These are phyloP conservation scores for Rhopalosiphum nymphaeae DNA, from an alignment of 2,888 invertebrate genomes.

Conservation along the genomic window DNA sequence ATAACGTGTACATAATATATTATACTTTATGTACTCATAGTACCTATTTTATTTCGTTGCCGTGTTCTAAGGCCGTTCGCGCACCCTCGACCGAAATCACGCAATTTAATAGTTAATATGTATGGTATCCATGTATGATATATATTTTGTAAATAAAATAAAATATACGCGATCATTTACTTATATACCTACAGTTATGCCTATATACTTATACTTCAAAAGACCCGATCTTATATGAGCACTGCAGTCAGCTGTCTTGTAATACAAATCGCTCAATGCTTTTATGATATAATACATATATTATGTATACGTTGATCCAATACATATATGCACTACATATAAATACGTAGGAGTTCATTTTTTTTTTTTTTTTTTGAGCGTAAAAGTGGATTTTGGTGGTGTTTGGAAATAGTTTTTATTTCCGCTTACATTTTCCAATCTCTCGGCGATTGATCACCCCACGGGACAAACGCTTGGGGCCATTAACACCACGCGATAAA, in stretches of 20 bases:
- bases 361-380: not conserved
- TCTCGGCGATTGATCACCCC: conserved; percentile 49
- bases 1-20: not conserved
- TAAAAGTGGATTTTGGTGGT: conserved; percentile 25
- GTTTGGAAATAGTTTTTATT: not conserved
- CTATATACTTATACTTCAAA: not conserved
- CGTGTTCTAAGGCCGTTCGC: conserved; percentile 37
- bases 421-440: conserved; percentile 3
- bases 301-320: not conserved
- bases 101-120: conserved; percentile 39
- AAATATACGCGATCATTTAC: not conserved
- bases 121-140: not conserved
- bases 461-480: conserved; percentile 37
- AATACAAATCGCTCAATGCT: not conserved
- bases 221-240: not conserved
- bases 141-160: conserved; percentile 20
- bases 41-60: conserved; percentile 29
- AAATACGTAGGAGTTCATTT: not conserved
- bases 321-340: not conserved
- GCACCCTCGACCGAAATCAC: conserved; percentile 40
- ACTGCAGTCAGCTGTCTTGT: not conserved
- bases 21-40: not conserved
- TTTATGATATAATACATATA: not conserved
- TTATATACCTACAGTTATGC: not conserved
- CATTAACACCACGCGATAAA: conserved; percentile 46